A percentile compares a stretch with the other conserved stretches of the same genome.
phyloP scores from a whole-genome alignment of 2,888 invertebrate species.

The Arenicola marina region DNA sequence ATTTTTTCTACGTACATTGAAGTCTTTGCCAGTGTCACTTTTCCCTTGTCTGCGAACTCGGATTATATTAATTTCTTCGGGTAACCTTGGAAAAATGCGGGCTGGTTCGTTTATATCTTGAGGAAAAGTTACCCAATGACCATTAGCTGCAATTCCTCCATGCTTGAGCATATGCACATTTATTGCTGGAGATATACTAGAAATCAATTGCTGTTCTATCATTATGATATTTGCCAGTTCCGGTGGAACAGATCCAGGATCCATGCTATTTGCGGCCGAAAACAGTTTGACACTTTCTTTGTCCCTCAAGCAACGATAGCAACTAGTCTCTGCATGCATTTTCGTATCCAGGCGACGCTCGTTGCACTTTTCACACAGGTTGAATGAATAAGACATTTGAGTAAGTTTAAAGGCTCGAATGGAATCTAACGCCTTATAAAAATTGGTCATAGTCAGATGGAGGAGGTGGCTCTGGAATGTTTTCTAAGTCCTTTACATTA shows the following conservation, averaged over 20 bases:
- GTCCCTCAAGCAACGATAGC: background rate
- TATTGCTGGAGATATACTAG: slow-evolving; percentile 7
- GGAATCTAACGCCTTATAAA: background rate
- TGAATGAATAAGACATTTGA: slow-evolving; percentile 27
- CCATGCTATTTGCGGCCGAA: background rate
- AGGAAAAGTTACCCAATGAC: slow-evolving; percentile 12
- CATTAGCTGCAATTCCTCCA: slow-evolving; percentile 10
- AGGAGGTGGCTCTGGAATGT: no score
- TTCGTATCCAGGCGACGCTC: background rate
- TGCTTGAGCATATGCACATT: slow-evolving; percentile 12
- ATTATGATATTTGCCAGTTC: background rate
- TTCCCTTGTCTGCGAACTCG: slow-evolving; percentile 24
- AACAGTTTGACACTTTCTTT: background rate
- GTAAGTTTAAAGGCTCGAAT: slow-evolving; percentile 20
- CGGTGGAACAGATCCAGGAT: background rate
- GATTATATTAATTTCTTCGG: slow-evolving; percentile 26
- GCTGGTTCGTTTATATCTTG: slow-evolving; percentile 6
- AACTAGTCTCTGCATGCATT: background rate
- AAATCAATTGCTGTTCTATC: slow-evolving; percentile 10
- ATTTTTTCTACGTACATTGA: slow-evolving; percentile 20
- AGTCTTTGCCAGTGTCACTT: slow-evolving; percentile 29
- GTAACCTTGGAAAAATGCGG: slow-evolving; percentile 12
- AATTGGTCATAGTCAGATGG: no score
- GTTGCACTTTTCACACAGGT: slow-evolving; percentile 16
- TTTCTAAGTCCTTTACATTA: no score